Evolutionary conservation across 2,113 vertebrate genomes (phyloP).

Genomic region (Carassius auratus): DNA sequence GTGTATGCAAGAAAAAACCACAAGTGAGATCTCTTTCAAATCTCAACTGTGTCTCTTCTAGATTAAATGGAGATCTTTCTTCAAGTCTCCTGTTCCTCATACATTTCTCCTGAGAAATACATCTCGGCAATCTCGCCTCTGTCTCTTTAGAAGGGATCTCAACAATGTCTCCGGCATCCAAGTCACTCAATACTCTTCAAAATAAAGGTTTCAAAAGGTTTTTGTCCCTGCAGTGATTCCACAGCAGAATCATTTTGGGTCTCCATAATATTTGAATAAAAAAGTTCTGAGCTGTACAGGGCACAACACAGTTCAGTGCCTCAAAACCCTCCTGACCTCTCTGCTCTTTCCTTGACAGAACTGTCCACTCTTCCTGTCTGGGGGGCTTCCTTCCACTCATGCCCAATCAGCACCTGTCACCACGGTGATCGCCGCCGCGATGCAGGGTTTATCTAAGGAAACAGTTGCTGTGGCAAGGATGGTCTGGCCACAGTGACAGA

Average conservation of each 20-base stretch:
- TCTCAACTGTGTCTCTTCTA: neutral
- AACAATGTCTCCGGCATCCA: too few species aligned
- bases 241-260: too few species aligned
- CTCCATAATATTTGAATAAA: neutral
- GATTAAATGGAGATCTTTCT: neutral
- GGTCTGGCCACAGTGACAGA: slow-evolving; percentile 93
- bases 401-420: slow-evolving; percentile 94
- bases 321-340: slow-evolving; percentile 57
- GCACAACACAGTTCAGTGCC: neutral
- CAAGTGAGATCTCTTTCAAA: too few species aligned
- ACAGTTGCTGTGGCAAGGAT: slow-evolving; percentile 93
- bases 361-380: slow-evolving; percentile 73
- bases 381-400: slow-evolving; percentile 83
- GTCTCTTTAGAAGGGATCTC: neutral
- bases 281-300: neutral
- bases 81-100: neutral
- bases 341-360: slow-evolving; percentile 76
- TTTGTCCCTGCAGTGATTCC: too few species aligned
- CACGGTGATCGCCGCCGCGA: slow-evolving; percentile 57
- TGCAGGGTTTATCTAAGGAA: slow-evolving; percentile 98
- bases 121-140: neutral
- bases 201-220: too few species aligned
- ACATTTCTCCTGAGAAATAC: neutral
- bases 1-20: too few species aligned
- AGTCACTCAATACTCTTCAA: too few species aligned